Evolutionary conservation across 1,140 invertebrate species (phyloP).

Genomic region (Brachystomella parvula): DNA sequence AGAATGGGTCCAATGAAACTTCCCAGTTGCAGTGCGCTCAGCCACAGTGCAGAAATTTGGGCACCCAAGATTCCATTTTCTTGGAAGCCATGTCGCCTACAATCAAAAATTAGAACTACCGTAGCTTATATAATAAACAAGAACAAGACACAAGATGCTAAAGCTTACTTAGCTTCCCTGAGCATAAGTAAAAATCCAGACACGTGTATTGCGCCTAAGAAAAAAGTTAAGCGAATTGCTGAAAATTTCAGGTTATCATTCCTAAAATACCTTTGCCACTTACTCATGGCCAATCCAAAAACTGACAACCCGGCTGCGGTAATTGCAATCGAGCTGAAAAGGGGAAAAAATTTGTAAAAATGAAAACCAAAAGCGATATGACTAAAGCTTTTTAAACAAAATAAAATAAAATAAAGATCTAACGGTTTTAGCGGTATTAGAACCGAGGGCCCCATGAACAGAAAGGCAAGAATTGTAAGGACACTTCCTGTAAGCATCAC

Average conservation of each 20-base stretch:
- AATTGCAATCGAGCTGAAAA: neutral
- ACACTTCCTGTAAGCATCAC: neutral
- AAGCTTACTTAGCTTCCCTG: neutral
- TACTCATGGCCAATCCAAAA: neutral
- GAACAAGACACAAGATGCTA: too few relatives aligned
- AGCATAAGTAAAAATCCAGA: neutral
- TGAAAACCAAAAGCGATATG: too few relatives aligned
- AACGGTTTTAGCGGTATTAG: neutral
- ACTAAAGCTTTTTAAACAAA: too few relatives aligned
- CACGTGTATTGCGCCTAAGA: neutral
- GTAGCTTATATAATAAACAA: too few relatives aligned
- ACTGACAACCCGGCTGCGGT: neutral
- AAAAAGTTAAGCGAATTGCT: neutral
- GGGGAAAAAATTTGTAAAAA: neutral
- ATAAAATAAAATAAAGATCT: neutral
- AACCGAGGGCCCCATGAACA: neutral
- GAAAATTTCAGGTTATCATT: neutral
- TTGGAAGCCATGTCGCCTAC: too few relatives aligned
- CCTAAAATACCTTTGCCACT: neutral
- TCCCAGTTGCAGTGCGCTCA: too few relatives aligned
- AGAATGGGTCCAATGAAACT: too few relatives aligned
- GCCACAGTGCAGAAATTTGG: too few relatives aligned
- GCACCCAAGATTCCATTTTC: too few relatives aligned
- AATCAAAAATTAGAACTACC: too few relatives aligned
- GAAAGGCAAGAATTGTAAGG: neutral